Conservation (phyloP, 2,888 invertebrate species). For the Rapana venosa region DNA sequence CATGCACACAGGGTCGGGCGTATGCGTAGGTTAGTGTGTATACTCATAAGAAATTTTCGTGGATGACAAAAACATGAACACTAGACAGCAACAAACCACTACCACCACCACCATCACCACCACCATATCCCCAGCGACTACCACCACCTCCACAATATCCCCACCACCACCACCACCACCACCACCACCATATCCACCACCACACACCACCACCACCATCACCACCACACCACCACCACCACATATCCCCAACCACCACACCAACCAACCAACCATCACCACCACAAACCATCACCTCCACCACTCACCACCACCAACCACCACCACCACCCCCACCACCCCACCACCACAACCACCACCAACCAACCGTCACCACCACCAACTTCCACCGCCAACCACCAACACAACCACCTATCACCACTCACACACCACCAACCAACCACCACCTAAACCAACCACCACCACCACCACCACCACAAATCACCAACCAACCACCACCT, state of each 20-base stretch:
- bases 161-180: not conserved
- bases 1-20: too few relatives aligned
- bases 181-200: not conserved
- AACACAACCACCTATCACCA: not conserved
- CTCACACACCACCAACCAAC: not conserved
- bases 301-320: not conserved
- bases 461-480: too few relatives aligned
- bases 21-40: not conserved
- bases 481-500: too few relatives aligned
- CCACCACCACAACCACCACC: not conserved
- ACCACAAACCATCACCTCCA: too few relatives aligned
- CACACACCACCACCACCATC: not conserved
- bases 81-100: too few relatives aligned
- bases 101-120: constrained; percentile 1
- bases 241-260: too few relatives aligned
- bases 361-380: not conserved
- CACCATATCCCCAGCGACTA: not conserved
- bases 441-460: too few relatives aligned
- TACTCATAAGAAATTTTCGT: too few relatives aligned
- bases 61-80: too few relatives aligned
- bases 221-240: not conserved
- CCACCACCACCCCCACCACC: too few relatives aligned
- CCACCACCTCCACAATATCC: too few relatives aligned
- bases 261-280: not conserved
- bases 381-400: not conserved